These are phyloP conservation scores for Brenthis daphne DNA, from an alignment of 2,888 invertebrate species.

Conservation along the genomic window DNA sequence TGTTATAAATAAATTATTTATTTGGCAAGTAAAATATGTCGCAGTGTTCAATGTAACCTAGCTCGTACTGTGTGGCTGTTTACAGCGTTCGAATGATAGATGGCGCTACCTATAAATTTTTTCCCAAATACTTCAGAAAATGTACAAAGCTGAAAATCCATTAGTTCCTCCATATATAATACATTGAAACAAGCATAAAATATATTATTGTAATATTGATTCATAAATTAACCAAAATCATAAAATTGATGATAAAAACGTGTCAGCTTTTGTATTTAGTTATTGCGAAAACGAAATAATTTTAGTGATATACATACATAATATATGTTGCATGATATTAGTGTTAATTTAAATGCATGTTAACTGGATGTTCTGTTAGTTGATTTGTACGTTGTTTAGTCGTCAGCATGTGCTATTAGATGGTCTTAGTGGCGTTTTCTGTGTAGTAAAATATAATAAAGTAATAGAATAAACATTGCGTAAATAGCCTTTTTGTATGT, in stretches of 20 bases:
- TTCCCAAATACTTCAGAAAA: conserved; percentile 30
- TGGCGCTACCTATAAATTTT: conserved; percentile 51
- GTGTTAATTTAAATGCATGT: conserved; percentile 10
- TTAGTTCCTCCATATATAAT: conserved; percentile 16
- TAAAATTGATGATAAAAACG: background rate
- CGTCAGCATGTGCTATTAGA: conserved; percentile 23
- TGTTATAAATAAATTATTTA: too few species aligned
- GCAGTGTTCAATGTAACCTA: conserved; percentile 34
- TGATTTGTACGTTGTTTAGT: background rate
- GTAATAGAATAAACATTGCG: background rate
- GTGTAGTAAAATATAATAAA: background rate
- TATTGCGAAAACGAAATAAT: background rate
- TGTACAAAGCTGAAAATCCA: conserved; percentile 20
- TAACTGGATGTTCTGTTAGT: background rate
- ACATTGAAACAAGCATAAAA: conserved; percentile 1
- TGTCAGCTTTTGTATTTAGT: conserved; percentile 5
- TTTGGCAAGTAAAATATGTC: background rate
- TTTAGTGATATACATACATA: background rate
- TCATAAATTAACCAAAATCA: conserved; percentile 6
- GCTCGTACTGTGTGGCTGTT: conserved; percentile 33
- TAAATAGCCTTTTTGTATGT: conserved; percentile 9
- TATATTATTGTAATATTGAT: background rate
- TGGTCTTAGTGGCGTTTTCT: conserved; percentile 17
- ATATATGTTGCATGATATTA: conserved; percentile 19
- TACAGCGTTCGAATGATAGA: conserved; percentile 54